These are phyloP conservation scores for Mustelus asterias DNA, from an alignment of 2,113 vertebrate species.

Conservation along the genomic window DNA sequence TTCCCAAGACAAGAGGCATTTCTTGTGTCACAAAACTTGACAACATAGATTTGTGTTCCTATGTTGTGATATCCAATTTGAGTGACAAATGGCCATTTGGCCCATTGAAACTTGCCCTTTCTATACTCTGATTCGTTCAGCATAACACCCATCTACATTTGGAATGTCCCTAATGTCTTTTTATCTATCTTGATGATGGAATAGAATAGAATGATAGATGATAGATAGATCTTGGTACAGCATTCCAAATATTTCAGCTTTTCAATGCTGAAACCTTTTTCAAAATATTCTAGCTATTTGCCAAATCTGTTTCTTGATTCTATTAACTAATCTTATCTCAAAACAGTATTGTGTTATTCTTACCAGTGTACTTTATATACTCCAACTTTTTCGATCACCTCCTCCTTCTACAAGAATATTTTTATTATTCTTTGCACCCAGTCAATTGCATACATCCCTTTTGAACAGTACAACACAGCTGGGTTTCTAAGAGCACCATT, in stretches of 20 bases:
- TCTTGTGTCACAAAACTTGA: no score
- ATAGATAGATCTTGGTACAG: no score
- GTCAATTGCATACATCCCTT: background rate
- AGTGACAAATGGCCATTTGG: background rate
- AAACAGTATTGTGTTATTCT: background rate
- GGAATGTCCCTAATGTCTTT: background rate
- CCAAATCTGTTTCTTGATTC: background rate
- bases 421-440: background rate
- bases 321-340: background rate
- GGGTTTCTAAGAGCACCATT: background rate
- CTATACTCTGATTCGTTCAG: background rate
- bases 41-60: background rate
- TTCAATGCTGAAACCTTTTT: background rate
- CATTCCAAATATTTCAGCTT: background rate
- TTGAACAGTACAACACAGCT: background rate
- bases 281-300: background rate
- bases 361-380: background rate
- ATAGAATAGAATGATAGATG: no score
- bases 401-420: background rate
- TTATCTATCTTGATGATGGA: no score
- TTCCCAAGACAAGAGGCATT: background rate
- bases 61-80: background rate
- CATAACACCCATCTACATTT: background rate
- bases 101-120: background rate
- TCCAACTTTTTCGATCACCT: background rate